phyloP scores from a whole-genome alignment of 2,797 vertebrate genomes.

The Chelon auratus region DNA sequence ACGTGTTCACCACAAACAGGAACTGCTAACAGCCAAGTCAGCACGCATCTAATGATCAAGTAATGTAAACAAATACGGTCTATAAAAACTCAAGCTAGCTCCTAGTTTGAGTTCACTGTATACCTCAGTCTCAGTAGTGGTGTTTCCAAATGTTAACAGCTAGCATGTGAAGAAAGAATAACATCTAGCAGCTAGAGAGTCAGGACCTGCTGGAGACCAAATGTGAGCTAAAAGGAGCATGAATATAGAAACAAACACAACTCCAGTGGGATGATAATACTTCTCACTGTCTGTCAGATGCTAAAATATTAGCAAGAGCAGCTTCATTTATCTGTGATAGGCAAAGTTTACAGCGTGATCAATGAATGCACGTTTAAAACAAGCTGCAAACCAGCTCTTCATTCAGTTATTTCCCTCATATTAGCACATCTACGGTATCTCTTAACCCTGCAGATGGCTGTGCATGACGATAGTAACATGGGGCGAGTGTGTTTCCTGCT shows the following conservation, averaged over 20 bases:
- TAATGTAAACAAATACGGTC: background rate
- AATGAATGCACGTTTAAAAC: conserved; percentile 13
- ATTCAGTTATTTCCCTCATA: conserved; percentile 10
- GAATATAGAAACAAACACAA: background rate
- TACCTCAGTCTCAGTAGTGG: background rate
- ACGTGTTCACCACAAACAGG: background rate
- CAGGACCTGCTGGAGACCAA: background rate
- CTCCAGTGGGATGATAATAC: too few relatives aligned
- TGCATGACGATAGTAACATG: conserved; percentile 45
- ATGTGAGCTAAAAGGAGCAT: background rate
- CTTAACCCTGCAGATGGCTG: conserved; percentile 45
- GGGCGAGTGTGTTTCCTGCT: conserved; percentile 59
- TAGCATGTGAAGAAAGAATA: too few relatives aligned
- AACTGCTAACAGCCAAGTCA: background rate
- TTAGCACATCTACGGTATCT: conserved; percentile 31
- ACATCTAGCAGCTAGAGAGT: background rate
- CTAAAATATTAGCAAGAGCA: background rate
- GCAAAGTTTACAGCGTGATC: too few relatives aligned
- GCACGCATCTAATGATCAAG: background rate
- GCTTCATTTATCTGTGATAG: background rate
- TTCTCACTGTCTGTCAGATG: background rate
- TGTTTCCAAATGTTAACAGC: too few relatives aligned
- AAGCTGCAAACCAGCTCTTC: conserved; percentile 12
- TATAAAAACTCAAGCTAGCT: background rate
- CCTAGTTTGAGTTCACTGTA: background rate